phyloP scores from a whole-genome alignment of 2,888 invertebrate genomes.

The Drosophila diplacantha region DNA sequence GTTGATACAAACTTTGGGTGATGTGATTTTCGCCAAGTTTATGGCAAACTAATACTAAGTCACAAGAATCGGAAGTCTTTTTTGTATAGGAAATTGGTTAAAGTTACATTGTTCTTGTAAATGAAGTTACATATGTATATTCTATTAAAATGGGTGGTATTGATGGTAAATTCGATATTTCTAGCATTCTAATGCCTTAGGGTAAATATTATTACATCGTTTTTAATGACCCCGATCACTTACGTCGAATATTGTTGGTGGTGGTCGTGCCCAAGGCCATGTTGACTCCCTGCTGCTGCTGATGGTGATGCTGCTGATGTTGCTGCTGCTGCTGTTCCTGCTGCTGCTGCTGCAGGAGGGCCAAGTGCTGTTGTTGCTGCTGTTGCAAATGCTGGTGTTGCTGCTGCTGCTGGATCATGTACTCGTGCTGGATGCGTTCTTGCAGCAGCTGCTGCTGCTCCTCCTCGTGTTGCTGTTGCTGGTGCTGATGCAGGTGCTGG shows the following conservation, averaged over 20 bases:
- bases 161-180: too few relatives aligned
- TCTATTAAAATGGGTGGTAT: too few relatives aligned
- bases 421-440: constrained; percentile 68
- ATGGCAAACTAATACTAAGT: background rate
- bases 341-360: constrained; percentile 60
- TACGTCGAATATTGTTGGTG: constrained; percentile 72
- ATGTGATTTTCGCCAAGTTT: background rate
- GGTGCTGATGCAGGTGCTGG: constrained; percentile 47
- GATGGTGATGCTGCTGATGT: constrained; percentile 37
- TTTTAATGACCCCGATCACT: too few relatives aligned
- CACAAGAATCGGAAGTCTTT: background rate
- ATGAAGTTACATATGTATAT: too few relatives aligned
- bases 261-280: constrained; percentile 58
- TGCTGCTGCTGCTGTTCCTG: constrained; percentile 54
- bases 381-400: constrained; percentile 69
- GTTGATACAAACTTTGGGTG: background rate
- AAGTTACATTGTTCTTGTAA: too few relatives aligned
- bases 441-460: constrained; percentile 58
- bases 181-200: too few relatives aligned
- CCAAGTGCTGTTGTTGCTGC: constrained; percentile 70
- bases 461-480: constrained; percentile 54
- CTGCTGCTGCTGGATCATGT: constrained; percentile 71
- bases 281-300: constrained; percentile 48
- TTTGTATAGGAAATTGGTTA: background rate
- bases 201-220: too few relatives aligned